Conservation (phyloP, 2,113 vertebrate species). For the Eupsittula cactorum region DNA sequence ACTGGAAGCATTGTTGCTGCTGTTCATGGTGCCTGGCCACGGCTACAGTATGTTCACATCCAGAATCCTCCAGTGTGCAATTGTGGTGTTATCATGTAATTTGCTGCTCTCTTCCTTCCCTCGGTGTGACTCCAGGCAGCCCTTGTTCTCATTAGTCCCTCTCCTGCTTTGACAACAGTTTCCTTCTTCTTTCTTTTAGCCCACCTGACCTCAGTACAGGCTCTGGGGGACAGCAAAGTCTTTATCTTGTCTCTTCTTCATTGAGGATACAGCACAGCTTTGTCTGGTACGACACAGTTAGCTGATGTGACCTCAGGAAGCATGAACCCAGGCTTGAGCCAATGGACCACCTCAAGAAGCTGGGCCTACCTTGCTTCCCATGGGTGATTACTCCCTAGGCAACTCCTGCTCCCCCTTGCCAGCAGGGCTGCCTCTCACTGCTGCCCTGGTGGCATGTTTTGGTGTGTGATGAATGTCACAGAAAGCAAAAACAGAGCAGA, state of each 20-base stretch:
- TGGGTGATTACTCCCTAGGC: background rate
- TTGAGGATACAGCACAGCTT: background rate
- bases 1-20: background rate
- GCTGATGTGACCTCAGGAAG: background rate
- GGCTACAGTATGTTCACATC: background rate
- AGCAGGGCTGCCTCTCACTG: background rate
- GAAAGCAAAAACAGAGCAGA: background rate
- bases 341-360: background rate
- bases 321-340: background rate
- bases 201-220: background rate
- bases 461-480: background rate
- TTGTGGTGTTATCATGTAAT: background rate
- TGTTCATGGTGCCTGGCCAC: background rate
- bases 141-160: background rate
- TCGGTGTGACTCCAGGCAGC: fast-evolving
- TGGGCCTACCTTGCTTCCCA: background rate
- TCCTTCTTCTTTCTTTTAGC: background rate
- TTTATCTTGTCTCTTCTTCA: background rate
- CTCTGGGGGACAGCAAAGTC: background rate
- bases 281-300: background rate
- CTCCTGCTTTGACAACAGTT: background rate
- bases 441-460: background rate
- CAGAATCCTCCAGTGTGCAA: background rate
- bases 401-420: background rate
- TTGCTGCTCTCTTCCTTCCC: background rate